Base-by-base conservation (phyloP, 2,113 vertebrate species). In the Macroglossus sobrinus region DNA sequence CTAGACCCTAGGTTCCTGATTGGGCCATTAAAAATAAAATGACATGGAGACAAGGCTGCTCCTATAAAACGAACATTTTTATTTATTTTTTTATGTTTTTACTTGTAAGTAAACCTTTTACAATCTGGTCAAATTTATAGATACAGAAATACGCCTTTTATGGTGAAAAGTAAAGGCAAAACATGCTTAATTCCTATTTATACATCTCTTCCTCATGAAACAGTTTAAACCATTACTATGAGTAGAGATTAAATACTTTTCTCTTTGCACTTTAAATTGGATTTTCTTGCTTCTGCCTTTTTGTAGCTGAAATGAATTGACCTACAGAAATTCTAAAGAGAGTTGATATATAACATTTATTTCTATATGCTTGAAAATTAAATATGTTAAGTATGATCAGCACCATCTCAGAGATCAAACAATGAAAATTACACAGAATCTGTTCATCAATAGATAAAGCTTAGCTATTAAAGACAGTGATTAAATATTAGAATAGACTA, bases 381-480 rank as follows among this genome's bases (percentile, higher is more conserved):
- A 85, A 87, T 66, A 63, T 69, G 10, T 92, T 89, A 86, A 93
- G 55, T 66, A 89, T 81, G 38, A 72, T 84, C 61, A 78, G 45
- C 68, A 66, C 35, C 9, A 85, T 74, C n/a, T n/a, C 74, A 95
- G 80, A 92, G 33, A 81, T 63, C 43, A 87, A 84, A 95, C 30
- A 97, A 82, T 68, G 47, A 94, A 95, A 96, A 89, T 89, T 59
- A 93, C 30, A 81, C 55, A 91, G 68, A 97, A 89, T 87, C 75
- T 95, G 40, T 84, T 81, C 24, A 80, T 88, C 50, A 91, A 28
- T 81, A 93, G 90, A 55, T 5, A 94, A 45, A 95, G 78, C 9
- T 92, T 76, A 78, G 79, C 87, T 35, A 93, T 19, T 68, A 84
- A 93, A 76, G 47, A 68, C 45, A 79, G 47, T 92, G 79, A 94